Base-by-base conservation (phyloP, 2,888 invertebrate species). In the Alsophila aescularia region DNA sequence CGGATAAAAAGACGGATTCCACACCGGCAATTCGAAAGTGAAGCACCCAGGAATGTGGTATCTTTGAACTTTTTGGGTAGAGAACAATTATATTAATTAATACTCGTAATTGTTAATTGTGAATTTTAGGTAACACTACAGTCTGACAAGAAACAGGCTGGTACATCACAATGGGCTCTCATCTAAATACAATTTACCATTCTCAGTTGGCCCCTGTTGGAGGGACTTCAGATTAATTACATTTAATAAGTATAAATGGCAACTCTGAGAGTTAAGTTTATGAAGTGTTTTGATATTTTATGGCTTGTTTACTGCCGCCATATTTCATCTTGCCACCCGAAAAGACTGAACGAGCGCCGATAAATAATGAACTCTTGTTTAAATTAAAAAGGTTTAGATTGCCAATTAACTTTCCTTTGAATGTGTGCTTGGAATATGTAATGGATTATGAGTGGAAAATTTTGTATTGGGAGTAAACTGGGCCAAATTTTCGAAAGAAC, bases 271-370 rank as follows among this genome's bases (percentile, higher is more conserved):
- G 56, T 54, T 44, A 37, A 54, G 55, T 53, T 49, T 56, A 52
- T 51, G 40, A 52, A 62, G 62, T 62, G 60, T 62, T 62, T 60
- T 62, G 58, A 64, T 64, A 60, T 60, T 64, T 64, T 57, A 62
- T 58, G 50, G 62, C 36, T 54, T 60, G 60, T 64, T 58, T 62
- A 64, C 57, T 47, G 58, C 58, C 41, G 39, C 54, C 40, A 59
- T 65, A 57, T 65, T 65, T 65, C 64, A 65, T 60, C 58, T 54
- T 39, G 62, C 50, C 57, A 41, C 59, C 55, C 44, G 27, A 55
- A 53, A 44, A 56, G 51, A 52, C 58, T 60, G 52, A 64, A 65
- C 51, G 54, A 60, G 58, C 40, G 27, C 12, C 54, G 14, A 65
- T 65, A 60, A 60, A 65, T 65, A 60, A 59, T 50, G 47, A 13